Conservation (phyloP, 1,140 invertebrate genomes). For the Grapholita molesta region DNA sequence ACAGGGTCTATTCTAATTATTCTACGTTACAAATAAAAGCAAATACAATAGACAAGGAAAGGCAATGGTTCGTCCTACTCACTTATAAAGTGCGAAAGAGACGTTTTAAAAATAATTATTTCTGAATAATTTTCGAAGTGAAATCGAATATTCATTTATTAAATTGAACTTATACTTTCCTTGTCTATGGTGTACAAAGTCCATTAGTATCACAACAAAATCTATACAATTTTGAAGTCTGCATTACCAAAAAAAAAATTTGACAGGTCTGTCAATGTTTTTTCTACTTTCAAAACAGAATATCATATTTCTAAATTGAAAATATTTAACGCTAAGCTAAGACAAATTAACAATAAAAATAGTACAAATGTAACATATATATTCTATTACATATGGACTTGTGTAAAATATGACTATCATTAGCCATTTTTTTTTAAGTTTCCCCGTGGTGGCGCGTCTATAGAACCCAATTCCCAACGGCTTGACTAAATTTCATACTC, state of each 20-base stretch:
- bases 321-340: background rate
- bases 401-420: no score
- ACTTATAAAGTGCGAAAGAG: background rate
- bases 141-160: no score
- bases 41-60: background rate
- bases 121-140: no score
- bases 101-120: no score
- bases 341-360: conserved; percentile 11
- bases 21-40: background rate
- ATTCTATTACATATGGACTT: background rate
- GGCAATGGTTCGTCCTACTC: background rate
- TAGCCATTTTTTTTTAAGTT: no score
- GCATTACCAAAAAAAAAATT: background rate
- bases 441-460: no score
- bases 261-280: background rate
- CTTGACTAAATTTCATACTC: no score
- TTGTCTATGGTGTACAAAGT: background rate
- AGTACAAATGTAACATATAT: background rate
- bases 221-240: background rate
- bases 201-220: background rate
- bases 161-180: background rate
- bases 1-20: conserved; percentile 23
- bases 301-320: background rate
- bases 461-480: no score
- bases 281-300: background rate